Evolutionary conservation across 1,140 invertebrate genomes (phyloP), one percentile per base, ranked within the genome.

Genomic region (Drosophila novamexicana): DNA sequence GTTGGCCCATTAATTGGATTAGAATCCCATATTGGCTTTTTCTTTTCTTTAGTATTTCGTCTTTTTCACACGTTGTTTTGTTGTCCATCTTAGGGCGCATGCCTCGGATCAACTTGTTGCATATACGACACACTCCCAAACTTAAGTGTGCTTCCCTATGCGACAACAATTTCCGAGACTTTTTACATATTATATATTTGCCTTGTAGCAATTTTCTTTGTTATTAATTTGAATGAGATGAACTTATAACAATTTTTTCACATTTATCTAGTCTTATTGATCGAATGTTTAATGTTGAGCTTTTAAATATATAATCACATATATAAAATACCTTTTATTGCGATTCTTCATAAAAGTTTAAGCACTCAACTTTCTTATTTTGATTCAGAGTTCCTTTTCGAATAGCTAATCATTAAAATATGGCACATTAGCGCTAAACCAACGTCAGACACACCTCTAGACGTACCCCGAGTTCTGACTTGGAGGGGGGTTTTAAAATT

Each of bases 1-100:
- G 49, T 75, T 69, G 64, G 53, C 37, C 62, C 75, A 88, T 75
- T 88, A 85, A 85, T 85, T 85, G 82, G 83, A 85, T 85, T 85
- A 88, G 70, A 86, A 86, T 66, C 45, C 42, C 53, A 39, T 52
- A 49, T 54, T 73, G 42, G 40, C 32, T 64, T 40, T 67, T 39
- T 53, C 18, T 53, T 59, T 77, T 44, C 29, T 52, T 57, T 42
- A 45, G 18, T 36, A 42, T 16, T 53, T 53, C 3, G 22, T 22
- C 22, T 22, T 22, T 42, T 18, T 56, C 59, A 52, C 79, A 79
- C 70, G 62, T 76, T 83, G 80, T 45, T 65, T 52, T 72, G 44
- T 70, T 70, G 52, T 53, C 64, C 53, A 62, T 82, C 64, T 53
- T 62, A 80, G 49, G 56, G 61, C 64, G 59, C 58, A 53, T 53